Evolutionary conservation across 2,113 vertebrate species (phyloP).

Genomic region (Epinephelus moara): DNA sequence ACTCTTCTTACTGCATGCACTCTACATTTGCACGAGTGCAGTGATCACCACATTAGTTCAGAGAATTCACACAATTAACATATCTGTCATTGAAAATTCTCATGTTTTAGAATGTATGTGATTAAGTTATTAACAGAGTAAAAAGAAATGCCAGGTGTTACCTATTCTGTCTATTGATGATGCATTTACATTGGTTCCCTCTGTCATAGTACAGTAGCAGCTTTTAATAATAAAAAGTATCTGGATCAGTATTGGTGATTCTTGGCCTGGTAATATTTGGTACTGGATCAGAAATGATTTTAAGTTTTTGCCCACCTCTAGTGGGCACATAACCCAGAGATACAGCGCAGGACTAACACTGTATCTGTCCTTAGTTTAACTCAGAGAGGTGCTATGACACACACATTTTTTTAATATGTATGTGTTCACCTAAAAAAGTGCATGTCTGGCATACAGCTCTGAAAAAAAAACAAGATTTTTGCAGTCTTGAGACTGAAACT

Average conservation of each 20-base stretch:
- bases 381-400: background rate
- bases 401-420: background rate
- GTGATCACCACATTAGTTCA: background rate
- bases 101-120: background rate
- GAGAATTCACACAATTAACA: background rate
- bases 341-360: background rate
- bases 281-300: background rate
- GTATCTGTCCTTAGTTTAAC: background rate
- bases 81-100: background rate
- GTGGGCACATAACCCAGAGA: background rate
- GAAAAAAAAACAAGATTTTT: background rate
- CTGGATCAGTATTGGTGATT: background rate
- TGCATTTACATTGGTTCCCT: background rate
- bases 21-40: background rate
- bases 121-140: background rate
- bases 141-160: background rate
- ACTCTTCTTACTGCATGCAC: background rate
- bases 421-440: background rate
- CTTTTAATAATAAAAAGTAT: background rate
- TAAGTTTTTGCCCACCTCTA: no score
- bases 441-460: background rate
- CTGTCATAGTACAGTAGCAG: background rate
- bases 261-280: background rate
- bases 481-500: background rate
- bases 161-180: background rate